Percentiles rank a stretch among this genome's conserved stretches.
Conservation (phyloP, 2,797 vertebrate genomes). For the Acrossocheilus fasciatus region DNA sequence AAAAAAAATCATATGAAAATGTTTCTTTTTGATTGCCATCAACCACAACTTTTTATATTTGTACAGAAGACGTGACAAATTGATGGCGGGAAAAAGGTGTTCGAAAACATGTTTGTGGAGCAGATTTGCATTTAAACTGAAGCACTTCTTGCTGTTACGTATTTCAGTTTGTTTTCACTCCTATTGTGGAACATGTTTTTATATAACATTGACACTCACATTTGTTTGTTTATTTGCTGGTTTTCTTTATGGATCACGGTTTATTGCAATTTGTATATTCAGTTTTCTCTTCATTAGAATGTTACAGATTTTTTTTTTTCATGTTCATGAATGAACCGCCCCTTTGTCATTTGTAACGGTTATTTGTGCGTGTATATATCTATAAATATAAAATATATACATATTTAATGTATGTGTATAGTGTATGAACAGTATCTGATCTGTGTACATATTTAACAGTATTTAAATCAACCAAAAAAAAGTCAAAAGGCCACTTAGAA, state of each 20-base stretch:
- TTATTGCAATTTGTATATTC: constrained; percentile 61
- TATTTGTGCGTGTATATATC: constrained; percentile 51
- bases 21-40: constrained; percentile 32
- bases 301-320: constrained; percentile 67
- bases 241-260: constrained; percentile 29
- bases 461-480: constrained; percentile 74
- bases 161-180: constrained; percentile 40
- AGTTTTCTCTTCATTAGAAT: constrained; percentile 65
- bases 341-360: constrained; percentile 62
- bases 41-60: constrained; percentile 50
- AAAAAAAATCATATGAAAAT: neutral
- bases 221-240: constrained; percentile 46
- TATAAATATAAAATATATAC: constrained; percentile 69
- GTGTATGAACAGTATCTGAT: constrained; percentile 68
- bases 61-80: constrained; percentile 46
- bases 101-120: neutral
- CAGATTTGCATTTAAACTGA: constrained; percentile 24
- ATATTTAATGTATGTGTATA: constrained; percentile 73
- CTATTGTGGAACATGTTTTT: constrained; percentile 31
- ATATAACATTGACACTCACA: constrained; percentile 59
- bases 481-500: constrained; percentile 60
- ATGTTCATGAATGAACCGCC: constrained; percentile 58
- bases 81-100: neutral
- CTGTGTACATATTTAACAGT: constrained; percentile 74
- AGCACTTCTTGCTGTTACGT: constrained; percentile 53